Base-by-base conservation (phyloP, 2,113 vertebrate genomes). In the Indicator maculatus region DNA sequence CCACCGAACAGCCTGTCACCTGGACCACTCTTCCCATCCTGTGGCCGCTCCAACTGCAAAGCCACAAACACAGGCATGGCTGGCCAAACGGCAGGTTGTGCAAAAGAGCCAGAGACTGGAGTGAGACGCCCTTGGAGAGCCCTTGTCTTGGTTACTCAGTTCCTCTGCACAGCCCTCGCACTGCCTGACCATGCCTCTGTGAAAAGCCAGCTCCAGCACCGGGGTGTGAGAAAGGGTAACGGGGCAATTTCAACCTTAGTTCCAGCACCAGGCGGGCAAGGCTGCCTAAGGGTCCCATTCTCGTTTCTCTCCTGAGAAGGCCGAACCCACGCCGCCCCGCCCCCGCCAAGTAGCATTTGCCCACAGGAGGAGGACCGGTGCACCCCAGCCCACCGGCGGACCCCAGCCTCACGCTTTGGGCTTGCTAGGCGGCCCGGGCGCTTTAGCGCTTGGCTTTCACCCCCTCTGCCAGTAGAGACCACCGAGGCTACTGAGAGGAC, bases 21-120 rank as follows among this genome's bases (percentile, higher is more conserved):
- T 2, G 0, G 24, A 6, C 5, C 0, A 6, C 36, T 20, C 33
- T 53, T 44, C 20, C 26, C 17, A 36, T 12, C 16, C 52, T 3
- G 0, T 2, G 16, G 33, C 26, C 41, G 6, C 12, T 36, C 36
- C 16, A 10, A 17, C 45, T 52, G 16, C 59, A 38, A 11, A 61
- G 30, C 14, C 63, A 8, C 26, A 12, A 17, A 5, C 21, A 3
- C 24, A 2, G 0, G 2, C 8, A 4, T 0, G 52, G 36, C 27
- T 45, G 17, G 31, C 53, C 6, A 6, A 24, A 21, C n/a, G 38
- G 36, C 36, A 36, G 36, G 36, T 36, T 1, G 5, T 2, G 7
- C 60, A 8, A 16, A 20, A 1, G 36, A 15, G 36, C 8, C 50
- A 2, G 30, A 16, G 9, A 12, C 33, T 1, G 1, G 2, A 21